Base-by-base conservation (phyloP, 2,113 vertebrate genomes). In the Pygoscelis adeliae region DNA sequence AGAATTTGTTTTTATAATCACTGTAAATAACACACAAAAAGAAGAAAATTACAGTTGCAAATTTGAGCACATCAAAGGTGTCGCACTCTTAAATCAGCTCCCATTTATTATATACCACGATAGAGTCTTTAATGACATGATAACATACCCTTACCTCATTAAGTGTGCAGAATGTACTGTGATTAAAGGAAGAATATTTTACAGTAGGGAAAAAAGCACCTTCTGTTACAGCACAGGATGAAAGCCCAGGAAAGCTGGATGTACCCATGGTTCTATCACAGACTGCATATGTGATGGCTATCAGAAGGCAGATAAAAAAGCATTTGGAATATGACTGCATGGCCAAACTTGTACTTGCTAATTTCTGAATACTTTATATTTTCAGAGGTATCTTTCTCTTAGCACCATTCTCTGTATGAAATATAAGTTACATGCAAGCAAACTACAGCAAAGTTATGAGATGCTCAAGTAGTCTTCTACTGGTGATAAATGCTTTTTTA, bases 141-240 rank as follows among this genome's bases (percentile, higher is more conserved):
- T 85, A 92, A 89, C 76, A 69, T 91, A 94, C 56, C 83, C 56
- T 73, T 96, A 87, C 70, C 89, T 96, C 93, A 97, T 97, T 96
- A 97, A 89, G 49, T 50, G 73, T 87, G 83, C 83, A 79, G 92
- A 92, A 94, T 46, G n/a, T 74, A 53, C 89, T 91, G 87, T 97
- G 91, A 97, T 96, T 97, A 95, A 95, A 92, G 90, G 86, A 74
- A 92, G 73, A 92, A 66, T 91, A 52, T 76, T 96, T 86, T 97
- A 92, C 89, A 87, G 95, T n/a, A 82, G 63, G 83, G 58, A 92
- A 95, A 89, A 97, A 97, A 95, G 69, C 58, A 92, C 95, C 92
- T 91, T 96, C 95, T 96, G 95, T 93, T 96, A 84, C 32, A 44
- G 66, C 44, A 53, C 40, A 87, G 80, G 92, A 95, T 97, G 73